Conservation (phyloP, 2,888 invertebrate species). For the Oxyscelio sp. region DNA sequence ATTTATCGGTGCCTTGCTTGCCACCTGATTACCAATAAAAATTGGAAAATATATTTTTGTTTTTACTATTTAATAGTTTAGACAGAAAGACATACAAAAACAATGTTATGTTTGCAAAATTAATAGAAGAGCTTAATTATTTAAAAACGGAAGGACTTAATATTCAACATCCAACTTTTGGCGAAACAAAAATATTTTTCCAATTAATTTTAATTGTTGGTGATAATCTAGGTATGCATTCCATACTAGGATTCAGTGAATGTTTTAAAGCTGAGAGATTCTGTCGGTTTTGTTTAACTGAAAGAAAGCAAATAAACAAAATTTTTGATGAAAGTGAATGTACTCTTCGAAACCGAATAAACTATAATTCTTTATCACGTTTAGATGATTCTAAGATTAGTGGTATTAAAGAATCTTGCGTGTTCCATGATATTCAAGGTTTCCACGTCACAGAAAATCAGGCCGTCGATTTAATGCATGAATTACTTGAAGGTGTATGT, state of each 20-base stretch:
- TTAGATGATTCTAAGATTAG: background rate
- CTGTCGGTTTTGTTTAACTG: slow-evolving; percentile 52
- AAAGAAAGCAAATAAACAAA: slow-evolving; percentile 26
- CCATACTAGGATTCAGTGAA: slow-evolving; percentile 49
- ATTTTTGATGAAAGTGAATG: slow-evolving; percentile 43
- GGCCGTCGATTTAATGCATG: slow-evolving; percentile 23
- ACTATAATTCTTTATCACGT: background rate
- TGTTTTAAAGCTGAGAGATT: slow-evolving; percentile 40
- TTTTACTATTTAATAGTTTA: slow-evolving; percentile 54
- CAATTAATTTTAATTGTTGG: slow-evolving; percentile 60
- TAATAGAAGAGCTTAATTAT: slow-evolving; percentile 65
- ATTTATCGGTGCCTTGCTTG: background rate
- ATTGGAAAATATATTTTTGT: background rate
- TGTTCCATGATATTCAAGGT: slow-evolving; percentile 35
- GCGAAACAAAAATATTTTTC: slow-evolving; percentile 54
- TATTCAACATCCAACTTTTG: background rate
- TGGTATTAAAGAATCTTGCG: slow-evolving; percentile 22
- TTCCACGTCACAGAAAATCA: slow-evolving; percentile 42
- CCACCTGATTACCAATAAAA: background rate
- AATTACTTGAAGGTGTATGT: slow-evolving; percentile 14
- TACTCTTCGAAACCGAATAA: slow-evolving; percentile 27
- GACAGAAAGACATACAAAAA: slow-evolving; percentile 65
- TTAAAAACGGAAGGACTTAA: slow-evolving; percentile 59
- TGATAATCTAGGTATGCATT: slow-evolving; percentile 56
- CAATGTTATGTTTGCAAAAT: slow-evolving; percentile 61